Base-by-base conservation (phyloP, 2,888 invertebrate genomes). In the Syrista parreyssii region DNA sequence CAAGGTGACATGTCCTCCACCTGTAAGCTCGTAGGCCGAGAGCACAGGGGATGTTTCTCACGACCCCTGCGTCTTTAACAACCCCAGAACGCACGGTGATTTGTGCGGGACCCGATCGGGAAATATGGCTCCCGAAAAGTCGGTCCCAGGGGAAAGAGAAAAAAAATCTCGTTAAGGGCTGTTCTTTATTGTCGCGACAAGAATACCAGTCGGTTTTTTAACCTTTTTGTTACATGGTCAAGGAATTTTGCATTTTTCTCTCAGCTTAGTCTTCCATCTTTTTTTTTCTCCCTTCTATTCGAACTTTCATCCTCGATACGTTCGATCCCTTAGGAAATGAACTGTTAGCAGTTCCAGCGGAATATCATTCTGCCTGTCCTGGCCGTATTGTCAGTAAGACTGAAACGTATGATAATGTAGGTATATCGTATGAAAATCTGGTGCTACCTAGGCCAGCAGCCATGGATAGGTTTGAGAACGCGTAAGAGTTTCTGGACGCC, bases 351-450 rank as follows among this genome's bases (percentile, higher is more conserved):
- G 55, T 9, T 35, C 34, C 30, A 30, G 35, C 71, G 9, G 36
- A 34, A 36, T 30, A 15, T 36, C 12, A 36, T 36, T 31, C 11
- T 1, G 23, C 23, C 23, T 55, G 23, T 23, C 12, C n/a, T 34
- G 36, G 12, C 12, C 34, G 33, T 30, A 74, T 1, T 12, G 69
- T 33, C 55, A 15, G 35, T 23, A 81, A 80, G 80, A 78, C 82
- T 82, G 83, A 87, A 87, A 88, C 87, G 87, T 86, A 89, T 87
- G 88, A 89, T 88, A 89, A 89, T 88, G 85, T 84, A 80, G 78
- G 86, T 82, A 85, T 89, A 90, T 90, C 90, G 89, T 83, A 88
- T 89, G 86, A 85, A 87, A 88, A 88, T 89, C 88, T 86, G 84
- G 84, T 82, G 87, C 88, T 89, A 89, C 87, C 85, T 88, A 88